Evolutionary conservation across 2,797 vertebrate genomes (phyloP).

Genomic region (Carduelis carduelis): DNA sequence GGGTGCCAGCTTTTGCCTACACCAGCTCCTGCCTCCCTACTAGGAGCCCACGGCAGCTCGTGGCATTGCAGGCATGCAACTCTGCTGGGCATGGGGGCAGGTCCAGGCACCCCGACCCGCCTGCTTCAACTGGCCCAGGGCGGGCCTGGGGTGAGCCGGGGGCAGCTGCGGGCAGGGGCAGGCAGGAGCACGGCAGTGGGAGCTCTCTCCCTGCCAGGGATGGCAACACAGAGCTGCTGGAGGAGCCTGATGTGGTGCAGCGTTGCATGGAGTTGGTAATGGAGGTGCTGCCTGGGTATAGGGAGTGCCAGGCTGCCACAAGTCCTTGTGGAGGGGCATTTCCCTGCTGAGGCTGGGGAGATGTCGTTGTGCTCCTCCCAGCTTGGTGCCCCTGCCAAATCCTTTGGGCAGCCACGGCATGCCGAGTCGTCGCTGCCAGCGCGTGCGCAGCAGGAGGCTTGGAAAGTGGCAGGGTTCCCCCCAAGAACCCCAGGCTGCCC

Average conservation of each 20-base stretch:
- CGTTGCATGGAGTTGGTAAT: fast-evolving
- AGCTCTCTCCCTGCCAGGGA: neutral
- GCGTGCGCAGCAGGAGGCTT: neutral
- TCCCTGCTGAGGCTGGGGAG: neutral
- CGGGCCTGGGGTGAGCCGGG: neutral
- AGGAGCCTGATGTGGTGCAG: neutral
- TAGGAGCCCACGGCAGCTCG: neutral
- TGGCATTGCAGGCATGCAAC: neutral
- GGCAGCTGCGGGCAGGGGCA: conserved; percentile 8
- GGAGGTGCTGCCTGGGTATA: fast-evolving
- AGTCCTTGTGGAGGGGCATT: neutral
- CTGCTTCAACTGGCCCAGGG: neutral
- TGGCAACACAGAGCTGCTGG: neutral
- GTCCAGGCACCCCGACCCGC: neutral
- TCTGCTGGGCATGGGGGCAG: neutral
- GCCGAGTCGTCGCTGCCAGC: neutral
- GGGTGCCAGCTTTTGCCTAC: neutral
- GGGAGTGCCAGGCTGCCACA: neutral
- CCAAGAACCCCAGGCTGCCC: neutral
- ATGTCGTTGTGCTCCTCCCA: neutral
- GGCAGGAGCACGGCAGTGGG: neutral
- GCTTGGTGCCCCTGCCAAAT: neutral
- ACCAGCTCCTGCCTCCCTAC: neutral
- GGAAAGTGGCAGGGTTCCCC: fast-evolving
- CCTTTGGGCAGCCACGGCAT: neutral